phyloP scores from a whole-genome alignment of 2,797 vertebrate genomes.

The Lindbergichthys nudifrons region DNA sequence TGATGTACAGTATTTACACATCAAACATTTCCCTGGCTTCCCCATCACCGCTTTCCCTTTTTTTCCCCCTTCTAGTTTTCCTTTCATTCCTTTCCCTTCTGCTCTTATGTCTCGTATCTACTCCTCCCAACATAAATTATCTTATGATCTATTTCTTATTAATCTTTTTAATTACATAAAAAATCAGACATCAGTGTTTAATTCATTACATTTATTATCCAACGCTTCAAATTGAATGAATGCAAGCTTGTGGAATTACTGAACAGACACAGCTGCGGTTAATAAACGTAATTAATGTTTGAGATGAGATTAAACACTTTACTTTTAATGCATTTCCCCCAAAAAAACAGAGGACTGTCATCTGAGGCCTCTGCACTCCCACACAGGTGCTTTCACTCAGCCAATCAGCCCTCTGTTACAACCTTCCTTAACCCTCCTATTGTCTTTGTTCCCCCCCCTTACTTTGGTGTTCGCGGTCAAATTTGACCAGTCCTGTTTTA shows the following conservation, averaged over 20 bases:
- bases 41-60: conserved; percentile 25
- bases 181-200: conserved; percentile 4
- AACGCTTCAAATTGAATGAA: conserved; percentile 10
- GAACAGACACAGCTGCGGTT: background rate
- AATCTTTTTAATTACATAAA: conserved; percentile 35
- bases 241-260: background rate
- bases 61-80: conserved; percentile 10
- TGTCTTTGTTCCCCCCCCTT: too few relatives aligned
- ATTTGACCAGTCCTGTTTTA: too few relatives aligned
- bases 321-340: background rate
- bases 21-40: conserved; percentile 71
- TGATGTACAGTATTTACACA: conserved; percentile 71
- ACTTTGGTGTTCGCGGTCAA: too few relatives aligned
- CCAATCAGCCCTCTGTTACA: conserved; percentile 10
- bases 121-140: conserved; percentile 23
- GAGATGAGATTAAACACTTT: background rate
- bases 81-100: conserved; percentile 32
- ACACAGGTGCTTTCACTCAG: conserved; percentile 29
- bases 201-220: conserved; percentile 17
- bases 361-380: conserved; percentile 26
- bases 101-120: conserved; percentile 30
- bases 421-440: too few relatives aligned
- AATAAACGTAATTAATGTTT: conserved; percentile 3
- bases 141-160: conserved; percentile 19
- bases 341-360: background rate